Evolutionary conservation across 2,888 invertebrate species (phyloP), one percentile per base, ranked within the genome.

Genomic region (Mythimna vitellina): DNA sequence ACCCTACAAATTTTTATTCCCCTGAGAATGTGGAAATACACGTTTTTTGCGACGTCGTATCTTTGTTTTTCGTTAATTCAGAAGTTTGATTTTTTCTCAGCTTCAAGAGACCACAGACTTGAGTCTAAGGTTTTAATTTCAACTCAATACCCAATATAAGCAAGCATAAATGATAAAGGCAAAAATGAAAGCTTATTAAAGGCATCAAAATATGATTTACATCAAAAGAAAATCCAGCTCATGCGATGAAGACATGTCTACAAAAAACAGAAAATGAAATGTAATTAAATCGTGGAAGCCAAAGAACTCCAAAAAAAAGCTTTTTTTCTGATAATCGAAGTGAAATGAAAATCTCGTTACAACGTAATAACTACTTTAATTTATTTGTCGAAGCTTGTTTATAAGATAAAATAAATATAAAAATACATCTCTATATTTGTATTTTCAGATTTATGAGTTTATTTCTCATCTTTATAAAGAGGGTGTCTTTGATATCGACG

Each of bases 261-360:
- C 5, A 22, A 25, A 35, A 22, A 5, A n/a, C 14, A 8, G 7
- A 38, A 32, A 49, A 54, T 46, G 22, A 56, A 56, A 25, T 17
- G 5, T 35, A 74, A 64, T 64, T 54, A 74, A 12, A 49, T 20
- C 53, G 46, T 73, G 29, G 25, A 38, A 54, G 22, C 29, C 35
- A 25, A 54, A 51, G 20, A 72, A 75, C 5, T 14, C 12, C 32
- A 38, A 42, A 38, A 42, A 4, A 46, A 17, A 25, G 3, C 1
- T n/a, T 62, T 72, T 63, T 72, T 54, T n/a, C 17, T 38, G 14
- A 9, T 25, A 49, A 76, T 66, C 25, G 22, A 32, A 73, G 12
- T 38, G 20, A 38, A 75, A 49, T 49, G 5, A 22, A 65, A 49
- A 49, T 60, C 38, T 25, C 8, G 32, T 64, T 32, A 63, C 20